phyloP scores from a whole-genome alignment of 92 coral and sea anemone genomes.

The Parazoanthus darwini region DNA sequence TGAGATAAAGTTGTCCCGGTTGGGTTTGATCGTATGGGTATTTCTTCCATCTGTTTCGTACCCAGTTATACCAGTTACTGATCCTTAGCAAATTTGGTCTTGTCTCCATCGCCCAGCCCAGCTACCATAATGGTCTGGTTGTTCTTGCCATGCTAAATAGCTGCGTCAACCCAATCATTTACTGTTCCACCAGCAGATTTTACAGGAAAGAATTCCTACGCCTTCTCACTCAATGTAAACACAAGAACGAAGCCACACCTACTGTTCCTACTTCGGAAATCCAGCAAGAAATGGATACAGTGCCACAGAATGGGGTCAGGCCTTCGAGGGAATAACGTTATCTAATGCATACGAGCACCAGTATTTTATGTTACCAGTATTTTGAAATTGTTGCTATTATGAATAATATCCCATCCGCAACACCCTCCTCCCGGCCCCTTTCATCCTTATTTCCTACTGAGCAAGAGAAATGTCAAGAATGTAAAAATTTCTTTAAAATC shows the following conservation, averaged over 20 bases:
- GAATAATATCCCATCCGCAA: no score
- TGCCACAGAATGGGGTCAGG: no score
- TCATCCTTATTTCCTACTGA: no score
- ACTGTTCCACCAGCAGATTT: background rate
- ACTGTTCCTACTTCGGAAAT: background rate
- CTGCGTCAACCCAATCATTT: background rate
- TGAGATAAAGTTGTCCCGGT: background rate
- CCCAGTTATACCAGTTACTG: background rate
- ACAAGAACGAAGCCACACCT: background rate
- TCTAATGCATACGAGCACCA: no score
- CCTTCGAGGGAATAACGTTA: no score
- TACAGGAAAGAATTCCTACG: background rate
- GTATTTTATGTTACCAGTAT: no score
- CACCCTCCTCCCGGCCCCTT: no score
- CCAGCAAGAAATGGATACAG: no score
- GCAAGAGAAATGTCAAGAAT: no score
- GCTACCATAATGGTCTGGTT: background rate
- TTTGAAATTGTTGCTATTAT: no score
- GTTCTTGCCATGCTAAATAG: background rate
- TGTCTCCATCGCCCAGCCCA: background rate
- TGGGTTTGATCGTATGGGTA: background rate
- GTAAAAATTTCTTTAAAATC: no score
- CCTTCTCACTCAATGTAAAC: background rate
- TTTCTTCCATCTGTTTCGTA: background rate
- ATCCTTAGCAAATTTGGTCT: background rate